Evolutionary conservation across 1,140 invertebrate species (phyloP), one percentile per base, ranked within the genome.

Genomic region (Achroia grisella): DNA sequence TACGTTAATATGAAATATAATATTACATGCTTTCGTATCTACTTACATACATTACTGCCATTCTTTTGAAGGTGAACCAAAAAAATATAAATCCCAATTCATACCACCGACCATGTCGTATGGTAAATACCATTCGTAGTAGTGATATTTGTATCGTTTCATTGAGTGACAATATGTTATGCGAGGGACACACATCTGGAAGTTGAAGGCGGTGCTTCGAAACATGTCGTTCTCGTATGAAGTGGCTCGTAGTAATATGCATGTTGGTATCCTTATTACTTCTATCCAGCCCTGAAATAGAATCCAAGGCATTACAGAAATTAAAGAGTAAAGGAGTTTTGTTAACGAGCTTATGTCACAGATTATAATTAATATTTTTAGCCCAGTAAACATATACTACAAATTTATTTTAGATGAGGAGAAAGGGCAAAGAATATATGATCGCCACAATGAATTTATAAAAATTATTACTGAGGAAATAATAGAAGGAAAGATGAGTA

Each of bases 1-100:
- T n/a, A n/a, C n/a, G n/a, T n/a, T n/a, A n/a, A n/a, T n/a, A n/a
- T n/a, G n/a, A n/a, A n/a, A n/a, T n/a, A n/a, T n/a, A n/a, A n/a
- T n/a, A n/a, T n/a, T n/a, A n/a, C n/a, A n/a, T n/a, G n/a, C n/a
- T n/a, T n/a, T n/a, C n/a, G n/a, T n/a, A n/a, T n/a, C n/a, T n/a
- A n/a, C n/a, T n/a, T n/a, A n/a, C n/a, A n/a, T n/a, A n/a, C n/a
- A 34, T 59, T 59, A 71, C 28, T 68, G 48, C 56, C 53, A 71
- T 28, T 15, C 2, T 14, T 33, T 34, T 9, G 32, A 37, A 2
- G 67, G 54, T 11, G 17, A 23, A 2, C 74, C 74, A 43, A 56
- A 78, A 36, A 79, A 79, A 39, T 70, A 74, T 35, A 79, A 44
- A 34, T 79, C 70, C 70, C 72, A 76, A 36, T 72, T 56, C 59